Conservation (phyloP, 2,113 vertebrate species). For the Numenius arquata region DNA sequence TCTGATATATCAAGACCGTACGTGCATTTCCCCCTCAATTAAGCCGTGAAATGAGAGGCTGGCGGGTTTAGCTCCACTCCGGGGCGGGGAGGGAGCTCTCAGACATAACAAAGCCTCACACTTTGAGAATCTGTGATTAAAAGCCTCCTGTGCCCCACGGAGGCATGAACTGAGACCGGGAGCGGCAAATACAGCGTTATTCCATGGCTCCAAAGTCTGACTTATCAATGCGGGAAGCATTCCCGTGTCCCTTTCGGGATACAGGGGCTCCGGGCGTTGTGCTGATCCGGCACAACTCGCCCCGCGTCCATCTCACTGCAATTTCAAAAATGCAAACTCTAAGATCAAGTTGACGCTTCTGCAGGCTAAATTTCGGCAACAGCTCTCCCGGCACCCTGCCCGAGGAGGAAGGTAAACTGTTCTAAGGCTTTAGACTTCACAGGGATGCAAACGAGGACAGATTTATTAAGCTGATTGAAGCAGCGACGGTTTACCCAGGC, state of each 20-base stretch:
- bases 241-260: background rate
- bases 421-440: background rate
- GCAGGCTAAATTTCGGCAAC: background rate
- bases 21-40: background rate
- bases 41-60: background rate
- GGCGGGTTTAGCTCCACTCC: background rate
- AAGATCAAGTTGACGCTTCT: background rate
- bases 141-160: background rate
- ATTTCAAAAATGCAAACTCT: background rate
- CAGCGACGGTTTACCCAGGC: background rate
- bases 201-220: background rate
- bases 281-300: background rate
- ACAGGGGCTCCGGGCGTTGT: background rate
- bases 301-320: background rate
- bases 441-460: background rate
- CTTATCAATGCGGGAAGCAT: background rate
- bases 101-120: background rate
- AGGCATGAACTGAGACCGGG: background rate
- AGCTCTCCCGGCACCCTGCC: background rate
- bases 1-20: background rate
- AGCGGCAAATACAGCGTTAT: fast-evolving
- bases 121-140: background rate
- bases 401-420: background rate
- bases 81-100: background rate
- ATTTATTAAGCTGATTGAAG: background rate